Evolutionary conservation across 30 jellyfish, hydroid and myxozoan genomes (phyloP), one percentile per base, ranked within the genome.

Genomic region (Aurelia sp.): DNA sequence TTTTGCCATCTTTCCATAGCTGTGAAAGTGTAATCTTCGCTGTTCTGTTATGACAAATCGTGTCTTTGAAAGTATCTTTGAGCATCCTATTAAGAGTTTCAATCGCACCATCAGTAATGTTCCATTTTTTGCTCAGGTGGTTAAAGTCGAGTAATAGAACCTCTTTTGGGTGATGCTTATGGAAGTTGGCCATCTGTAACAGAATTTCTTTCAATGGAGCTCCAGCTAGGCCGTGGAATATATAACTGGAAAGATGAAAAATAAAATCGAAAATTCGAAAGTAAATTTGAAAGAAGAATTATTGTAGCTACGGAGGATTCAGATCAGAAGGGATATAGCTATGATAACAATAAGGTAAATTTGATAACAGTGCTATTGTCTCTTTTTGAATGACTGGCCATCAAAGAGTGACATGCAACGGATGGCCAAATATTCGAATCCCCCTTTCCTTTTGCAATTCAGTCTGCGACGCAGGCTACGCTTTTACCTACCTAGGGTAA

Each of bases 151-250:
- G 63, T 21, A 90, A n/a, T 13, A 90, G 38, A 13, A 90, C 88
- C 64, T 90, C 97, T 67, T 41, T 51, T 58, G 74, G 68, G 60
- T 90, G 91, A 11, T 22, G 71, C 12, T 44, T 62, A 13, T 51
- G 62, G 57, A 90, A 90, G 0, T 11, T 68, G 4, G 65, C 66
- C 81, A 90, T 55, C 8, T 82, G 87, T 16, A 20, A 17, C 4
- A 90, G 76, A 35, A 90, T 31, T 13, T 21, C 58, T 53, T 51
- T 62, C 58, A 90, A 55, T 5, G 83, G 69, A 20, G 72, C 73
- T 6, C 97, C 97, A 41, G 55, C 67, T 18, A 82, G 58, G 47
- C 97, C 97, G 73, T 90, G 97, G 72, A 47, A 81, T 8, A 84
- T 81, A 63, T 66, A 81, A 16, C 91, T 81, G 88, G 19, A n/a